Evolutionary conservation across 2,797 vertebrate species (phyloP), one percentile per base, ranked within the genome.

Genomic region (Chrysocyon brachyurus): DNA sequence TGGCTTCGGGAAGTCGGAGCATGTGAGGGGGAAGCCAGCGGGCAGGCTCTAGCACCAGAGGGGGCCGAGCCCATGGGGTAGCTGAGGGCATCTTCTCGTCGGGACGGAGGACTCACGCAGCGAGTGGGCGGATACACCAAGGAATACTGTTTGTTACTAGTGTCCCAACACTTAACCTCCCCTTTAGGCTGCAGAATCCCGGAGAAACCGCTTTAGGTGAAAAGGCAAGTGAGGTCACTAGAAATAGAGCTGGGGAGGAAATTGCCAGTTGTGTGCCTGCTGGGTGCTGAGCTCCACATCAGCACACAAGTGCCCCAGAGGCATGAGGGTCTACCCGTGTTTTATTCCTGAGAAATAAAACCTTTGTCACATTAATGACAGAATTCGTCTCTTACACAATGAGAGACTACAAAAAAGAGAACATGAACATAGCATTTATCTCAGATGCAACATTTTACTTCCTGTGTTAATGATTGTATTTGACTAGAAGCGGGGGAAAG

Each of bases 331-430:
- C 85, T 36, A 73, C 75, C 12, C 1, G 8, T 11, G 33, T 81
- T 88, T 96, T 73, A 84, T 87, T 96, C 91, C 79, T 46, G 33
- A 94, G 92, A 73, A 96, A 90, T 63, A 90, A 97, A 85, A 85
- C 31, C 40, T 79, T 14, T 93, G 82, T 90, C 94, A 89, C 79
- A 56, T 79, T 91, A 70, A 75, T 86, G 75, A 78, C 91, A 87
- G 86, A 88, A 91, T 75, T 91, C 54, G 86, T 92, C 63, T 66
- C 57, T 96, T 68, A 33, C 36, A 94, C 81, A 85, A n/a, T 4
- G 49, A 63, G 68, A 36, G 21, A 17, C 4, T 10, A 7, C 19
- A 68, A 68, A 68, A 2, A 85, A 89, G 46, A 56, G 36, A 91
- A 79, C 19, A 56, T 2, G 79, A 96, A 72, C 12, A 4, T 22